Conservation (phyloP, 2,113 vertebrate species). For the Chamaea fasciata region DNA sequence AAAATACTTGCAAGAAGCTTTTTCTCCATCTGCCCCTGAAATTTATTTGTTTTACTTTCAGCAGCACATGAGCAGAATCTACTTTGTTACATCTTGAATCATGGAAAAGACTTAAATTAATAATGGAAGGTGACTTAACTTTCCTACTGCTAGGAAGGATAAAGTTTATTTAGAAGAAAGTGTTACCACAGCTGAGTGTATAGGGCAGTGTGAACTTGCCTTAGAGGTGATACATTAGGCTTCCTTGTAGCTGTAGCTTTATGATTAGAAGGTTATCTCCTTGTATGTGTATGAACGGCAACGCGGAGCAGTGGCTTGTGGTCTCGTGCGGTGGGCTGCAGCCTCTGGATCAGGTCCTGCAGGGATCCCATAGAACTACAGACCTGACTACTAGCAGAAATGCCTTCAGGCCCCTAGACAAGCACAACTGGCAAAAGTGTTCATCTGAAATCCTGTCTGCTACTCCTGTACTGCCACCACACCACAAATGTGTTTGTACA, state of each 20-base stretch:
- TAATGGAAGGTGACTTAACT: not conserved
- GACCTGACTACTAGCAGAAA: not conserved
- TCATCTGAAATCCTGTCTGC: not conserved
- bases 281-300: not conserved
- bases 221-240: not conserved
- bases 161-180: not conserved
- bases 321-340: not conserved
- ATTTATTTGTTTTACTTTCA: not conserved
- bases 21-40: not conserved
- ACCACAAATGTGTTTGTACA: not conserved
- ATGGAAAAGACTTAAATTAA: not conserved
- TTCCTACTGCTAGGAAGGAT: not conserved
- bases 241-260: not conserved
- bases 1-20: not conserved
- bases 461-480: not conserved
- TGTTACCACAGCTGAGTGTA: not conserved
- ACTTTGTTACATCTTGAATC: fast-evolving
- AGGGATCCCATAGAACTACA: not conserved
- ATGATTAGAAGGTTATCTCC: not conserved
- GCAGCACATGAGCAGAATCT: not conserved
- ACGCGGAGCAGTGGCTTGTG: fast-evolving
- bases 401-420: not conserved
- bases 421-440: not conserved
- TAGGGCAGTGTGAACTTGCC: not conserved
- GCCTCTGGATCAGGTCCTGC: not conserved